Base-by-base conservation (phyloP, 2,797 vertebrate genomes). In the Ataeniobius toweri region DNA sequence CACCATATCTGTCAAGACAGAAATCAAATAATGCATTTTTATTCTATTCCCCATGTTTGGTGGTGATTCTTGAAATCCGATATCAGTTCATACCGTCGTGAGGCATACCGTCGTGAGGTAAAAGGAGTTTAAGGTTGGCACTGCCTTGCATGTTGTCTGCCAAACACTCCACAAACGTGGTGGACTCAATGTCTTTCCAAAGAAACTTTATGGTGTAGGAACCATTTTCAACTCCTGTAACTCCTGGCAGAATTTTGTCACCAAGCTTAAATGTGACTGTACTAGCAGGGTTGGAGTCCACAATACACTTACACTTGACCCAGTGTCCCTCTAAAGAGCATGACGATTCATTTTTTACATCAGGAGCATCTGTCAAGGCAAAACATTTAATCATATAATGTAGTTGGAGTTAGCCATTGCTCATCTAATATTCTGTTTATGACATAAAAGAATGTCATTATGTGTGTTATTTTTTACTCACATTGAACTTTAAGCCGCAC, bases 101-200 rank as follows among this genome's bases (percentile, higher is more conserved):
- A n/a, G n/a, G n/a, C n/a, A n/a, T 88, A 94, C 92, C 84, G 0
- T 76, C 77, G n/a, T 61, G 67, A 67, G 88, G 77, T 56, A 93
- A 22, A 26, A 50, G 10, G 4, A 94, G 56, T 3, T 22, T 59
- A 58, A 84, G 14, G 24, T 56, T 88, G 12, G 77, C 61, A 0
- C 36, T 84, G 41, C 94, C 95, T 51, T 72, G 14, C 0, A 75
- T 87, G 90, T 95, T 96, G 58, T 78, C 90, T 46, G 93, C 94
- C 72, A 83, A 50, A 81, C 95, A 96, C 24, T 72, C 36, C 72
- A 95, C 59, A 36, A 28, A 81, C 10, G 48, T 50, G 1, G 74
- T 81, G 41, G 90, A 81, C 50, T 80, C 73, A 7, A 83, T 13
- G 10, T 74, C 72, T 13, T 28, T 75, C 26, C 75, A 39, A 41